Conservation (phyloP, 2,888 invertebrate species). For the Synanthedon formicaeformis region DNA sequence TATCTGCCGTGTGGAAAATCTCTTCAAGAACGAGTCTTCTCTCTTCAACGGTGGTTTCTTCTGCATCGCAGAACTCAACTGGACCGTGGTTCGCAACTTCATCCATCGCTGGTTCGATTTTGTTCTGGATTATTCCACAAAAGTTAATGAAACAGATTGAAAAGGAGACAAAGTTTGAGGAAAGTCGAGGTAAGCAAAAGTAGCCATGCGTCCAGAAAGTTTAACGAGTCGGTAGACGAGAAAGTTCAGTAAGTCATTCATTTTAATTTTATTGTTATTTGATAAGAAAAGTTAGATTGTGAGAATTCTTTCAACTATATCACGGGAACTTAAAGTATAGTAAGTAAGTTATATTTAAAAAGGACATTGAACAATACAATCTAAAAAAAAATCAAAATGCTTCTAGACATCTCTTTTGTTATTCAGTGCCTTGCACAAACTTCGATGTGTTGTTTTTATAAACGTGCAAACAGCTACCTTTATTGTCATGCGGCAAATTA, state of each 20-base stretch:
- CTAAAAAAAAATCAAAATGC: slow-evolving; percentile 4
- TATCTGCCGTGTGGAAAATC: slow-evolving; percentile 93
- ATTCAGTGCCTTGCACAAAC: slow-evolving; percentile 23
- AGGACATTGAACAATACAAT: neutral
- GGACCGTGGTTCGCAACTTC: slow-evolving; percentile 94
- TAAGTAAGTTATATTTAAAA: neutral
- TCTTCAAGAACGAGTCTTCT: slow-evolving; percentile 92
- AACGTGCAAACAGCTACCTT: slow-evolving; percentile 58
- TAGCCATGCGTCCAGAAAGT: slow-evolving; percentile 37
- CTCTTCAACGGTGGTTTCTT: slow-evolving; percentile 91
- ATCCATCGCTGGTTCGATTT: slow-evolving; percentile 96
- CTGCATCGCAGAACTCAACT: slow-evolving; percentile 88
- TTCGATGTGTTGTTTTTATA: slow-evolving; percentile 25
- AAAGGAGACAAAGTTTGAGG: slow-evolving; percentile 7
- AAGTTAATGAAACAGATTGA: slow-evolving; percentile 2
- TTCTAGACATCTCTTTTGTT: slow-evolving; percentile 12
- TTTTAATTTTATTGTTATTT: neutral
- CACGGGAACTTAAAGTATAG: neutral
- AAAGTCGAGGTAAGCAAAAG: slow-evolving; percentile 24
- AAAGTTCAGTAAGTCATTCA: slow-evolving; percentile 1
- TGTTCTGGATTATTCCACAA: slow-evolving; percentile 73
- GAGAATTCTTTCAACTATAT: neutral
- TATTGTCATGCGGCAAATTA: slow-evolving; percentile 17
- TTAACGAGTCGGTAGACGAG: slow-evolving; percentile 2
- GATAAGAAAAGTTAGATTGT: neutral